Evolutionary conservation across 2,797 vertebrate species (phyloP).

Genomic region (Gastrophryne carolinensis): DNA sequence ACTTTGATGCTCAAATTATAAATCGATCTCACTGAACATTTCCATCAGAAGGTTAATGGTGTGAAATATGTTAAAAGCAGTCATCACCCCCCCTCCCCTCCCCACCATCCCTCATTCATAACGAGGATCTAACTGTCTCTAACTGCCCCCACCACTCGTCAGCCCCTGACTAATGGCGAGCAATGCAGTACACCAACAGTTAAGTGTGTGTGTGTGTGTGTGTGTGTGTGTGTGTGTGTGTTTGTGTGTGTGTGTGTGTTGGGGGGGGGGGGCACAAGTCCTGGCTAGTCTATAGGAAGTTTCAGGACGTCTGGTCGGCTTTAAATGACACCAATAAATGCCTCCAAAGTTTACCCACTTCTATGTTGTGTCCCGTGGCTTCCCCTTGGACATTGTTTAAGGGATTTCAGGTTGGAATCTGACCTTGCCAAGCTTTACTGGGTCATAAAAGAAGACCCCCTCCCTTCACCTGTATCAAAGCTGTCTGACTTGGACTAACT

Average conservation of each 20-base stretch:
- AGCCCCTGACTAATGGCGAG: not conserved
- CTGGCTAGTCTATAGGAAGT: not conserved
- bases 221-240: too few relatives aligned
- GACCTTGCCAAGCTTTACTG: not conserved
- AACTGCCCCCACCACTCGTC: not conserved
- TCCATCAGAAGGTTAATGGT: not conserved
- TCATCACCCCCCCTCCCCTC: not conserved
- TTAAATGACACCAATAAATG: conserved; percentile 9
- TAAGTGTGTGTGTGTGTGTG: not conserved
- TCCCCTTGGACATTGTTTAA: conserved; percentile 23
- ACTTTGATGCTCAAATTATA: not conserved
- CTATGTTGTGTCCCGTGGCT: not conserved
- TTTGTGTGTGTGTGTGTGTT: too few relatives aligned
- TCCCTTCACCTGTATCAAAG: not conserved
- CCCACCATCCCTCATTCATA: not conserved
- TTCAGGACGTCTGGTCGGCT: not conserved
- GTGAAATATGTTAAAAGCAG: not conserved
- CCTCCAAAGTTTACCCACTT: not conserved
- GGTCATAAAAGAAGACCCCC: not conserved
- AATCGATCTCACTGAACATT: not conserved
- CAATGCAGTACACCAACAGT: not conserved
- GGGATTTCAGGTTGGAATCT: not conserved
- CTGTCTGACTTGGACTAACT: too few relatives aligned
- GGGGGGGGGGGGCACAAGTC: too few relatives aligned
- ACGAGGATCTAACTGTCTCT: not conserved